phyloP scores from a whole-genome alignment of 1,140 invertebrate genomes.

The Eueides isabella region DNA sequence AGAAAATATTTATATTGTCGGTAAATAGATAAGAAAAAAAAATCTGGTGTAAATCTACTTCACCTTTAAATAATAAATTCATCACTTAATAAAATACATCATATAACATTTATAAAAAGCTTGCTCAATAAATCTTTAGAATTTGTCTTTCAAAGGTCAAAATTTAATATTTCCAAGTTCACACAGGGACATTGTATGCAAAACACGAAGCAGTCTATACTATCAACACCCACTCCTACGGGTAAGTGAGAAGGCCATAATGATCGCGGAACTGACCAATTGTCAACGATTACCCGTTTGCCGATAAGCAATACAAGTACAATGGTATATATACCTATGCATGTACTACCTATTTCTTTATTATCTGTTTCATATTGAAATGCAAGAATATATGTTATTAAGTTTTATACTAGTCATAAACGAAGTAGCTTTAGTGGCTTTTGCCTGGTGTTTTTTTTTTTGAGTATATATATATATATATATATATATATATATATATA shows the following conservation, averaged over 20 bases:
- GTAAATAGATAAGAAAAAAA: too few species aligned
- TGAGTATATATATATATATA: too few species aligned
- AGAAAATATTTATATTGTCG: too few species aligned
- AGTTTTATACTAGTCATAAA: not conserved
- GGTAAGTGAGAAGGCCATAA: conserved; percentile 20
- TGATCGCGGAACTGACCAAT: conserved; percentile 29
- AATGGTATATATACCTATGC: not conserved
- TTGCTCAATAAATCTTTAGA: not conserved
- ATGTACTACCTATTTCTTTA: not conserved
- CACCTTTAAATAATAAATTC: too few species aligned
- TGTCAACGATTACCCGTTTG: conserved; percentile 26
- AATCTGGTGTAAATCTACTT: too few species aligned
- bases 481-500: too few species aligned
- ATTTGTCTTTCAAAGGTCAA: not conserved
- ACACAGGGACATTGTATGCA: not conserved
- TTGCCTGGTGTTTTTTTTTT: too few species aligned
- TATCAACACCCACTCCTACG: not conserved
- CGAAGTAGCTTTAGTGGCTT: too few species aligned
- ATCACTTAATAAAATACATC: too few species aligned
- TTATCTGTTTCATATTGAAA: not conserved
- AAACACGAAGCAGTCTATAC: not conserved
- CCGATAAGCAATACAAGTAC: conserved; percentile 16
- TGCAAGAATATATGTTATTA: not conserved
- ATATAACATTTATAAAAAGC: too few species aligned
- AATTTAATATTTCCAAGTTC: not conserved